These are phyloP conservation scores for Leiothrix lutea DNA, from an alignment of 2,113 vertebrate genomes.

Conservation along the genomic window DNA sequence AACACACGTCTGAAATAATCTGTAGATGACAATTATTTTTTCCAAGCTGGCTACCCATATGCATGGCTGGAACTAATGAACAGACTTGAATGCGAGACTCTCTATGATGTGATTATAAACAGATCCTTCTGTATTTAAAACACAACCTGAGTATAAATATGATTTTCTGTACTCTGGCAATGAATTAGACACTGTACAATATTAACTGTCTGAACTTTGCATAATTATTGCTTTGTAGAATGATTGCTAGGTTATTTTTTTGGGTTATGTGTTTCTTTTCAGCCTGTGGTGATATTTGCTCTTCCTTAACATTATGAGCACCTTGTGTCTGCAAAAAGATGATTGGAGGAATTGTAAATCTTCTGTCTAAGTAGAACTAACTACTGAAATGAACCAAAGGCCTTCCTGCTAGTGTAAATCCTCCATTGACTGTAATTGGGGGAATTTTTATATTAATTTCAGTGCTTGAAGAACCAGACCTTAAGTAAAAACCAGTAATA, in stretches of 20 bases:
- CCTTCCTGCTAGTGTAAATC: neutral
- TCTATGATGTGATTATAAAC: neutral
- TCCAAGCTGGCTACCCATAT: conserved; percentile 5
- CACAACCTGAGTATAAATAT: neutral
- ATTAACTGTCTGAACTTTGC: neutral
- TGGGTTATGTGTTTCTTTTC: neutral
- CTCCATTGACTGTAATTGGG: neutral
- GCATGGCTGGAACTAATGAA: neutral
- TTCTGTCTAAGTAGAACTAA: neutral
- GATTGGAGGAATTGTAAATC: neutral
- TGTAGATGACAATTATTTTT: conserved; percentile 21
- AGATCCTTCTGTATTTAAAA: conserved; percentile 24
- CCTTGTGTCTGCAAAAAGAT: neutral
- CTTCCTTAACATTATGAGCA: neutral
- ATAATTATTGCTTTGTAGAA: neutral
- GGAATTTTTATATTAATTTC: neutral
- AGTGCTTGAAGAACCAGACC: too few relatives aligned
- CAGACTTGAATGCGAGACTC: neutral
- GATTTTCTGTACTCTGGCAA: neutral
- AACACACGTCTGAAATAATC: neutral
- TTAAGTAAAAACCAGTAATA: too few relatives aligned
- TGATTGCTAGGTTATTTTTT: neutral
- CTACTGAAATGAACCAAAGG: neutral
- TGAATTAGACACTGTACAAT: neutral
- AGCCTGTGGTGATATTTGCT: neutral